Evolutionary conservation across 2,113 vertebrate genomes (phyloP).

Genomic region (Pygathrix nemaeus): DNA sequence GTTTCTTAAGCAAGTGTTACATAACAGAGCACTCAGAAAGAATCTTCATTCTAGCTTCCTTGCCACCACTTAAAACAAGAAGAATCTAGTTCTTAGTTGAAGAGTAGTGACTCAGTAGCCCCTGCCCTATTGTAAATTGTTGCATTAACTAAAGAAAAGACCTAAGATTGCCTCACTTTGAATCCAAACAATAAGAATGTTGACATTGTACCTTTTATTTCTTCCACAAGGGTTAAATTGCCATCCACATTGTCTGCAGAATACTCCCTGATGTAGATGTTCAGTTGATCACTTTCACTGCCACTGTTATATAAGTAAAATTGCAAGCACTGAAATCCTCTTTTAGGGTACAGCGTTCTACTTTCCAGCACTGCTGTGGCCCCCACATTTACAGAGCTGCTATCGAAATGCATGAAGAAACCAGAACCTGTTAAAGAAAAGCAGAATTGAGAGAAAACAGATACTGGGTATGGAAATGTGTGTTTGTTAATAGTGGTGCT

Average conservation of each 20-base stretch:
- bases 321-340: conserved; percentile 92
- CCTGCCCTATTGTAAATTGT: background rate
- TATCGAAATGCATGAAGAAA: conserved; percentile 94
- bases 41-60: background rate
- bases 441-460: background rate
- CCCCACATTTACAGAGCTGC: conserved; percentile 71
- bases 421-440: conserved; percentile 86
- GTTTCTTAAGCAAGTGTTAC: background rate
- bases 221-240: conserved; percentile 82
- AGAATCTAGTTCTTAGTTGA: background rate
- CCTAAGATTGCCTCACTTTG: background rate
- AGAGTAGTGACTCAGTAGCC: background rate
- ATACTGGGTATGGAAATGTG: accelerated
- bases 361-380: conserved; percentile 89
- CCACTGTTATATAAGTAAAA: conserved; percentile 93
- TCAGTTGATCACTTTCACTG: conserved; percentile 81
- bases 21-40: background rate
- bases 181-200: background rate
- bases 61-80: background rate
- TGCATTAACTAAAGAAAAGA: background rate
- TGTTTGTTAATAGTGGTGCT: background rate
- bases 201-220: conserved; percentile 86
- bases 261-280: conserved; percentile 89
- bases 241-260: conserved; percentile 78
- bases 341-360: conserved; percentile 90